A percentile compares a stretch with the other conserved stretches of the same genome.
Evolutionary conservation across 2,888 invertebrate genomes (phyloP).

Genomic region (Scelioninae gen. 2): DNA sequence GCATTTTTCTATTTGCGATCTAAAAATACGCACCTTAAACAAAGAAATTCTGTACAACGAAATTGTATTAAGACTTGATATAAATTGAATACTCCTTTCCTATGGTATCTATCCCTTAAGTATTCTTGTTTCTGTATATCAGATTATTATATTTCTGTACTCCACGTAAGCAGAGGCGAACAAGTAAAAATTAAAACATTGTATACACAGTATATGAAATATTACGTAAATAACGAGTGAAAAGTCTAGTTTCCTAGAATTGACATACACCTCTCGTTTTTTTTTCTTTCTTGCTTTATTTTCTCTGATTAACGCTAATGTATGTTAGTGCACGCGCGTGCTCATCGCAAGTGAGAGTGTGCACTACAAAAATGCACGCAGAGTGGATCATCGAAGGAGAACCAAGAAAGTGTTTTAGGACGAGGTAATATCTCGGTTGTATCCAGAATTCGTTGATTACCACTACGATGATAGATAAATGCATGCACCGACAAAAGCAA

Average conservation of each 20-base stretch:
- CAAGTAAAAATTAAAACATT: too few species aligned
- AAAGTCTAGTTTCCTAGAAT: conserved; percentile 53
- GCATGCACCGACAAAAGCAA: conserved; percentile 51
- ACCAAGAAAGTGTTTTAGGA: conserved; percentile 69
- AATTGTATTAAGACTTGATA: too few species aligned
- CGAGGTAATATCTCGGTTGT: conserved; percentile 60
- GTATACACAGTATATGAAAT: too few species aligned
- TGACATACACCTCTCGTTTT: conserved; percentile 50
- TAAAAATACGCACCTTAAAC: too few species aligned
- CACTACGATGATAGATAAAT: conserved; percentile 58
- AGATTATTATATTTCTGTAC: too few species aligned
- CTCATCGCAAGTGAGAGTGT: conserved; percentile 59
- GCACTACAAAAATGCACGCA: conserved; percentile 67
- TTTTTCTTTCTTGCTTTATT: conserved; percentile 47
- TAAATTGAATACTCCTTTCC: too few species aligned
- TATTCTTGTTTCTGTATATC: too few species aligned
- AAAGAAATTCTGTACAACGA: too few species aligned
- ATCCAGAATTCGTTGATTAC: conserved; percentile 60
- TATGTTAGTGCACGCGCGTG: conserved; percentile 53
- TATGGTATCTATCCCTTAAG: too few species aligned
- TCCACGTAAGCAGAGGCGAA: too few species aligned
- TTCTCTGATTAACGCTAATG: conserved; percentile 57
- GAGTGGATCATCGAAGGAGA: conserved; percentile 71
- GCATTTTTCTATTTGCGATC: too few species aligned
- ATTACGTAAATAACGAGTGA: conserved; percentile 52